Base-by-base conservation (phyloP, 2,888 invertebrate species). In the Chloroclysta siterata region DNA sequence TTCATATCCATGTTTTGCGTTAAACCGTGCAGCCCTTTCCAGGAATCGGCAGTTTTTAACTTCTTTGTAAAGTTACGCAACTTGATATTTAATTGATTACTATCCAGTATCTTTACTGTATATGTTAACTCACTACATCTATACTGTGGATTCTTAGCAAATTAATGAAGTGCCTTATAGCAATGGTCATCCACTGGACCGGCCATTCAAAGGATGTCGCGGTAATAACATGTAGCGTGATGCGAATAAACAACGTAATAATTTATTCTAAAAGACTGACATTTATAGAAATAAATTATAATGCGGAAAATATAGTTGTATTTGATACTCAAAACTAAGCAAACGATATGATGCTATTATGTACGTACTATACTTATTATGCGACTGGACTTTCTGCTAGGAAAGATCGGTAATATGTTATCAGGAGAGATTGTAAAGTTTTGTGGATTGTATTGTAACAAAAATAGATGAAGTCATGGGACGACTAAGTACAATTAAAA, bases 231-330 rank as follows among this genome's bases (percentile, higher is more conserved):
- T 29, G 22, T 2, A 22, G 42, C n/a, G 53, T 53, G 13, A 53
- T 53, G 42, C 14, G 14, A 41, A 41, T 53, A 53, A 53, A 53
- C 42, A 53, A 53, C 53, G 11, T 42, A 14, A 42, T 53, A 42
- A 53, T 53, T 17, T 28, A 53, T 42, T 42, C 42, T 14, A 14
- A 53, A 42, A 14, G 6, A 5, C 14, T 53, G 28, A 42, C 42
- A 53, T 53, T 53, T 53, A 53, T 36, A 53, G 17, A 53, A 41
- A 53, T 51, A 48, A 48, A 22, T 48, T 44, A 17, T 17, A 46
- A 46, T 46, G 17, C 46, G 46, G 46, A 46, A 46, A 46, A 8
- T 8, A 44, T n/a, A 42, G 41, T n/a, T n/a, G 15, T 14, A 44
- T 44, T 44, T 46, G 11, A 46, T 46, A 46, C 10, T 46, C 11